Evolutionary conservation across 2,113 vertebrate genomes (phyloP).

Genomic region (Microcebus tavaratra): DNA sequence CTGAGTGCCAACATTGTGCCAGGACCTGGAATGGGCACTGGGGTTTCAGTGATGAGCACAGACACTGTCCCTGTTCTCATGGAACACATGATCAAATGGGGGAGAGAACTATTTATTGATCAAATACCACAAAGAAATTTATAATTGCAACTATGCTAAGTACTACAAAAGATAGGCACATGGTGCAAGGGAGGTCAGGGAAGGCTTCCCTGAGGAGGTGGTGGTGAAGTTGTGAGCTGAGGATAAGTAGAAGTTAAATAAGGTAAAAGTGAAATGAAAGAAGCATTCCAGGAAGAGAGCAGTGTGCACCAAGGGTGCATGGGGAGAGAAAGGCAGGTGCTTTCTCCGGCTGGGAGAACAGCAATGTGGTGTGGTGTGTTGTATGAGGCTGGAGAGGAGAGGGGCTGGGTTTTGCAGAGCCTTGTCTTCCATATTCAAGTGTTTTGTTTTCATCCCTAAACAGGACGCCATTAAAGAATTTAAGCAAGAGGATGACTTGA

Average conservation of each 20-base stretch:
- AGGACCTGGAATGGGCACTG: not conserved
- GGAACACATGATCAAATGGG: not conserved
- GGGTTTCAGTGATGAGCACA: not conserved
- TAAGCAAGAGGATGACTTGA: not conserved
- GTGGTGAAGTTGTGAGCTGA: not conserved
- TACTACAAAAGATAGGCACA: not conserved
- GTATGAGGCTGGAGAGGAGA: not conserved
- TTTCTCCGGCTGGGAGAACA: not conserved
- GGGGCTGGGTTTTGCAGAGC: not conserved
- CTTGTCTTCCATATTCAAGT: not conserved
- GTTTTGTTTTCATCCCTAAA: not conserved
- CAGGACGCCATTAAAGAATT: not conserved
- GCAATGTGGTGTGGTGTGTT: not conserved
- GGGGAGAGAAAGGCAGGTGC: not conserved
- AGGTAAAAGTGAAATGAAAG: not conserved
- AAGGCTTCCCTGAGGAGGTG: not conserved
- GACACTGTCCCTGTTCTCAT: not conserved
- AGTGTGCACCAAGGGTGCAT: not conserved
- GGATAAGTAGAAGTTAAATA: not conserved
- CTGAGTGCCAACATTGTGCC: accelerated
- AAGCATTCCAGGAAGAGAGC: not conserved
- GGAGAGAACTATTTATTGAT: not conserved
- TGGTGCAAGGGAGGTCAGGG: not conserved
- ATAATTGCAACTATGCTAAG: not conserved
- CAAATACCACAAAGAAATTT: not conserved